Conservation (phyloP, 2,888 invertebrate species). For the Drosophila planitibia region DNA sequence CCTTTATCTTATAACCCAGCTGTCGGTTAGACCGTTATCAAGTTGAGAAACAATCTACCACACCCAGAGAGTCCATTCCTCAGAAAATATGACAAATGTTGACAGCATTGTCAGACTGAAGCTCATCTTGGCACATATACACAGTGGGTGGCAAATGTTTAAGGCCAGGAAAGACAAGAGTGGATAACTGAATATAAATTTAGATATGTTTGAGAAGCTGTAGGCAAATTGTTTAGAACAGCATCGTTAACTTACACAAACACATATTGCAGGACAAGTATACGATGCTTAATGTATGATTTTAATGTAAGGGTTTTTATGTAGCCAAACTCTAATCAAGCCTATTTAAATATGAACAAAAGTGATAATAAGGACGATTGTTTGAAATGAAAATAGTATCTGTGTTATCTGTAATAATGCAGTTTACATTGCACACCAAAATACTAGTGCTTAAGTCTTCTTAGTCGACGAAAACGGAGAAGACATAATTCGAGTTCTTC, state of each 20-base stretch:
- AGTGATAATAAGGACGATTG: background rate
- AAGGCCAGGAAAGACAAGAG: background rate
- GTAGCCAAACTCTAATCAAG: background rate
- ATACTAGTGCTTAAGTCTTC: background rate
- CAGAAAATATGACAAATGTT: slow-evolving; percentile 53
- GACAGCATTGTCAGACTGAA: slow-evolving; percentile 43
- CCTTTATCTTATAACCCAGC: slow-evolving; percentile 61
- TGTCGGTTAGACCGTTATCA: slow-evolving; percentile 55
- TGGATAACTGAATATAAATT: background rate
- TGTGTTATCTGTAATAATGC: background rate
- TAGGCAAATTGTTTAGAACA: background rate
- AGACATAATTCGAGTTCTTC: background rate
- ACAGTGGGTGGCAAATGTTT: background rate
- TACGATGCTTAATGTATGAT: background rate
- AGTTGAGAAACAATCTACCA: slow-evolving; percentile 29
- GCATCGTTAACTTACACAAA: background rate
- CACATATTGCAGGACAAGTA: background rate
- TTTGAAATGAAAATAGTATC: background rate
- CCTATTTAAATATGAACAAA: background rate
- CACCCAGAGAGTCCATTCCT: slow-evolving; percentile 33
- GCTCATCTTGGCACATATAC: background rate
- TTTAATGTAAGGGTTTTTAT: background rate
- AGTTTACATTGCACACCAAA: background rate
- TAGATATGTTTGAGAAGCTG: background rate
- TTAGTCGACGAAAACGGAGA: background rate